Base-by-base conservation (phyloP, 2,888 invertebrate genomes). In the Neoitamus cyanurus region DNA sequence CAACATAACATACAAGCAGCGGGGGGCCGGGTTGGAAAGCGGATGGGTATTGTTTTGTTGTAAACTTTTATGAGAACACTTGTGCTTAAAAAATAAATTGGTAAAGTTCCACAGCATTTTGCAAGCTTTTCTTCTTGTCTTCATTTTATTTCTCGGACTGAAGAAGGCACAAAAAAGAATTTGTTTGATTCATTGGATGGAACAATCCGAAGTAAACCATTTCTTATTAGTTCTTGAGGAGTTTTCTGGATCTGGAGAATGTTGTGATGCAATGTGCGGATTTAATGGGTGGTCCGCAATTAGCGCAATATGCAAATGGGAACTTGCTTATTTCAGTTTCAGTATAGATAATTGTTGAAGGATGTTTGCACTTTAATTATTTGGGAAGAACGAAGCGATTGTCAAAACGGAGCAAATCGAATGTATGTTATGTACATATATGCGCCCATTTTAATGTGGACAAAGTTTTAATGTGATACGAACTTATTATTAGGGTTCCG, bases 61-160 rank as follows among this genome's bases (percentile, higher is more conserved):
- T 42, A 77, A 77, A 77, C 77, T 77, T 77, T 77, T 46, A 77
- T 46, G 30, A 77, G 42, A 77, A 77, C 77, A 77, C 42, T 77
- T 77, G 77, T 46, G 77, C 77, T 77, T 58, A 46, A 77, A 77
- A 77, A 77, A 77, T 77, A 77, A 77, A 77, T 77, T 77, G 46
- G 36, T 77, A 77, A 77, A 77, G 77, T 77, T 77, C 46, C 30
- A 42, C 77, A 20, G 25, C 1, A 42, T 77, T 42, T 77, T 15
- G 28, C 36, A 25, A 42, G 42, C 75, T 77, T 36, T 73, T 73
- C 36, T 37, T 73, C 3, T 73, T 73, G 73, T 73, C 3, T 46
- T 77, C 25, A 20, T 77, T 13, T 77, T 77, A 15, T 58, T 58
- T 58, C 58, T 58, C 11, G 58, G 25, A 58, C 58, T 58, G 20